Evolutionary conservation across 2,797 vertebrate genomes (phyloP), one percentile per base, ranked within the genome.

Genomic region (Anisognathus igniventris): DNA sequence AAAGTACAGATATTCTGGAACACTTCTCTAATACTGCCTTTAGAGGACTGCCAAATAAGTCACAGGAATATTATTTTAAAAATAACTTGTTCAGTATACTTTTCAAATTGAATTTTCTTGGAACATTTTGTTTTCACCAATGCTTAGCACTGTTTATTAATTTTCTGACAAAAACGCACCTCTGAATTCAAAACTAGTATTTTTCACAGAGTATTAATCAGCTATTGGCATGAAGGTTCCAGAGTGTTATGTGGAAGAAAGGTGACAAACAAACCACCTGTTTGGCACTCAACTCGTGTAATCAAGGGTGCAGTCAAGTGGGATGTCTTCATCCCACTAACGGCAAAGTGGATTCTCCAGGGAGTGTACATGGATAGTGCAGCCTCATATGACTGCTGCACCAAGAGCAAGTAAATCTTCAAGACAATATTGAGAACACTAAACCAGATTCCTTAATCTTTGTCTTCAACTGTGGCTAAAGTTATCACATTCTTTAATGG

Each of bases 351-450:
- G 42, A 57, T 31, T 4, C 27, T 58, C 27, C 51, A 79, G 27
- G 10, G 30, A 42, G 4, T 9, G 39, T 10, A 21, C 15, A 25
- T 1, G 3, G 14, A 45, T 17, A 77, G 8, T 20, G 35, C n/a
- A 64, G 33, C 8, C 23, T 76, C 0, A 0, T 22, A 23, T 44
- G 33, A 31, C n/a, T 65, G 44, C 37, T 82, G 42, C 2, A 8
- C 16, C 54, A 65, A 85, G 11, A 70, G 4, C 31, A 70, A 57
- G 22, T 13, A 68, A 48, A 62, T 61, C 4, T 65, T 73, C 5
- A 4, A 54, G 25, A 56, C 11, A 19, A 25, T 47, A n/a, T 2
- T 84, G 40, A 77, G 31, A 88, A 53, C 11, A 60, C 2, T 12
- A 54, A 77, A n/a, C 18, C 24, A 72, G 35, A 87, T 56, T 81